Evolutionary conservation across 2,113 vertebrate genomes (phyloP), one percentile per base, ranked within the genome.

Genomic region (Mustela nigripes): DNA sequence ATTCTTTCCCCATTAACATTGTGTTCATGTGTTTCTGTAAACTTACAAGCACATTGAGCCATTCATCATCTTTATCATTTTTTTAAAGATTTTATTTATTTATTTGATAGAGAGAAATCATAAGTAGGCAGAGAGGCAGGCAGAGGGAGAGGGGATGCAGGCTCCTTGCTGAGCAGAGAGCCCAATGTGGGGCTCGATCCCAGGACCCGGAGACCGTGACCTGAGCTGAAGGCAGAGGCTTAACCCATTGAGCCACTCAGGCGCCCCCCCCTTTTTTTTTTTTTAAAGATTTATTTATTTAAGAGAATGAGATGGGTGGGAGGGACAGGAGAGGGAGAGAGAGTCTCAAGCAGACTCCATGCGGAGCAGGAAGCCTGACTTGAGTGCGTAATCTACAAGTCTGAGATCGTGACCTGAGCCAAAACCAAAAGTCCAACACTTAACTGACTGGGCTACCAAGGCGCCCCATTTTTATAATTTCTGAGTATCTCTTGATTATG

Each of bases 21-120:
- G 58, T 91, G 36, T 50, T 93, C 56, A 26, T 91, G 39, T 83
- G 89, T 96, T 80, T 86, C 56, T 89, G 93, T 79, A 65, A 82
- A 87, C 6, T 78, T 39, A 81, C 67, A 31, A 87, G 19, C 31
- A 79, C 89, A 73, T 10, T 69, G 88, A 97, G 45, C 14, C 50
- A 45, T 65, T 56, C 14, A 62, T 78, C 45, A 15, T 86, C 56
- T 89, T 94, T 93, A 94, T 86, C 33, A 53, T 63, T n/a, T 69
- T 67, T 33, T 16, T 16, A 67, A n/a, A n/a, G 65, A 33, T 33
- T 8, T 67, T 50, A 33, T 33, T 67, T 33, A 67, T 67, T 67
- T 67, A 31, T 65, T 65, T 65, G 31, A 67, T 6, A 67, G 65
- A 67, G 15, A 18, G 65, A 53, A 14, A 53, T 53, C 50, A 14